These are phyloP conservation scores for Phalacrocorax carbo DNA, from an alignment of 2,113 vertebrate genomes.

Conservation along the genomic window DNA sequence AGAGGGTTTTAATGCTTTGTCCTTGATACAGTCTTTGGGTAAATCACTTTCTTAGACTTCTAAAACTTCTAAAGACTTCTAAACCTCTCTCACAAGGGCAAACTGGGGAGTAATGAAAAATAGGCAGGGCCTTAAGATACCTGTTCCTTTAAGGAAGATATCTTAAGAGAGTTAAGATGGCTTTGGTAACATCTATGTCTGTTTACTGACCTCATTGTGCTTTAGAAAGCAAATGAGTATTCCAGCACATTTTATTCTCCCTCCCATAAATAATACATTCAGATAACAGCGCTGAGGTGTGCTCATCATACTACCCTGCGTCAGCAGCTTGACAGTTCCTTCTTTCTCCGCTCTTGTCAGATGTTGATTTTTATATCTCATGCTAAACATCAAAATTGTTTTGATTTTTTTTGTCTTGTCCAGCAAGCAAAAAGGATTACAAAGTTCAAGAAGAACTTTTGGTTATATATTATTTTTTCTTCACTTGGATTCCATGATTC, in stretches of 20 bases:
- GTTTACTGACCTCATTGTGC: slow-evolving; percentile 10
- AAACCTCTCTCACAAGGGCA: neutral
- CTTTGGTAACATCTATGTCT: neutral
- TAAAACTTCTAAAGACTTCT: neutral
- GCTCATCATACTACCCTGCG: neutral
- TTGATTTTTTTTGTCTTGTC: neutral
- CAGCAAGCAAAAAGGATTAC: neutral
- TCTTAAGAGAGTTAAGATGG: neutral
- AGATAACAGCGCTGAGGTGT: neutral
- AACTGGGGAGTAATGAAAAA: neutral
- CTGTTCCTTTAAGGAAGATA: neutral
- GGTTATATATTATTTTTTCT: neutral
- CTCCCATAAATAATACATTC: neutral
- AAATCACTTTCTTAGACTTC: neutral
- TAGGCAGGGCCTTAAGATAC: neutral
- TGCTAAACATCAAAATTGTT: neutral
- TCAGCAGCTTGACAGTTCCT: neutral
- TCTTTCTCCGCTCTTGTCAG: neutral
- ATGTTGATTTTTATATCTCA: neutral
- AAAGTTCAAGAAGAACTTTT: neutral
- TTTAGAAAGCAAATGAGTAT: neutral
- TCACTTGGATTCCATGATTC: neutral
- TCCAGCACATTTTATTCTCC: slow-evolving; percentile 37
- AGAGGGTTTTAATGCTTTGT: neutral
- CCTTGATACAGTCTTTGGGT: neutral